Percentiles rank a stretch among this genome's conserved stretches.
Conservation (phyloP, 2,888 invertebrate species). For the Mesorhabditis belari region DNA sequence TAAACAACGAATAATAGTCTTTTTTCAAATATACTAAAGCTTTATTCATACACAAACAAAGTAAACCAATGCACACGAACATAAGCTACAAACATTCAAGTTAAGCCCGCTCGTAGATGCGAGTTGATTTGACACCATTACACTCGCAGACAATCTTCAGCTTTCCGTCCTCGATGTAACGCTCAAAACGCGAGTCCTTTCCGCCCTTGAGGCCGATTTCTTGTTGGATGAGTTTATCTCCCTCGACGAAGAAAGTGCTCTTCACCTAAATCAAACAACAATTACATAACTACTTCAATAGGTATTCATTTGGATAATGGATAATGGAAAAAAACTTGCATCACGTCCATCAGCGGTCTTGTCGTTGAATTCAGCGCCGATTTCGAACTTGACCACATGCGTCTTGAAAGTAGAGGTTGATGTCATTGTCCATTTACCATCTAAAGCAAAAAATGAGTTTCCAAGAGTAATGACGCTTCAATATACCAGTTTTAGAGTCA, state of each 20-base stretch:
- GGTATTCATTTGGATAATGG: not conserved
- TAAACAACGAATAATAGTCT: no score
- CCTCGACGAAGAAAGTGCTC: constrained; percentile 36
- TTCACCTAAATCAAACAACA: constrained; percentile 22
- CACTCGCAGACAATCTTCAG: constrained; percentile 35
- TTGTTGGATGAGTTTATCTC: constrained; percentile 40
- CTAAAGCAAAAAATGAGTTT: not conserved
- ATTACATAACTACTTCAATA: not conserved
- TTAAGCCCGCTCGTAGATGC: constrained; percentile 26
- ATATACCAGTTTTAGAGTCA: no score
- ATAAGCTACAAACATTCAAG: no score
- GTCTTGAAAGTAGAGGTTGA: constrained; percentile 50
- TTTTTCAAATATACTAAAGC: no score
- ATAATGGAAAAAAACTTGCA: constrained; percentile 13
- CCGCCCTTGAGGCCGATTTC: constrained; percentile 36
- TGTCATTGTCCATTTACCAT: constrained; percentile 6
- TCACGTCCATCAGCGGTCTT: constrained; percentile 49
- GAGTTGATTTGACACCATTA: constrained; percentile 30
- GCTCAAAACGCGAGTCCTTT: constrained; percentile 39
- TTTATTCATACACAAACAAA: no score
- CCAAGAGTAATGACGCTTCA: no score
- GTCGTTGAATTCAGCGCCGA: constrained; percentile 41
- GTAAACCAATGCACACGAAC: no score
- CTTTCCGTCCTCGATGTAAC: constrained; percentile 38
- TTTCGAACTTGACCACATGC: constrained; percentile 37